Evolutionary conservation across 1,140 invertebrate species (phyloP).

Genomic region (Drosophila novamexicana): DNA sequence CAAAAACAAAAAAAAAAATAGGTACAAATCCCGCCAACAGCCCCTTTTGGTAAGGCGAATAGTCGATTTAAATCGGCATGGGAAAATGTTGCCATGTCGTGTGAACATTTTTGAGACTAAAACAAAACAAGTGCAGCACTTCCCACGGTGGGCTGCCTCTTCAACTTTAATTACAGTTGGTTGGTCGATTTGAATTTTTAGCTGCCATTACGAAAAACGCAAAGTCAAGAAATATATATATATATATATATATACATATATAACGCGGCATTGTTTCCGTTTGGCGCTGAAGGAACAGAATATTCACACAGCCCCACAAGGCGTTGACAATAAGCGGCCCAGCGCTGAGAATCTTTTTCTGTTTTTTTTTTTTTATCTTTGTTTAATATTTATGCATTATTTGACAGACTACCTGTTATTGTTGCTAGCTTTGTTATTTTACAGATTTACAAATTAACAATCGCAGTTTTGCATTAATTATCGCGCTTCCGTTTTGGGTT

Average conservation of each 20-base stretch:
- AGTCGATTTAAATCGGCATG: slow-evolving; percentile 68
- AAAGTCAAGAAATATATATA: slow-evolving; percentile 62
- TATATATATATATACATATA: slow-evolving; percentile 26
- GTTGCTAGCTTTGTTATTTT: slow-evolving; percentile 40
- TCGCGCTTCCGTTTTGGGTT: slow-evolving; percentile 61
- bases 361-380: slow-evolving; percentile 51
- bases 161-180: slow-evolving; percentile 78
- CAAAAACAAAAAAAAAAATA: neutral
- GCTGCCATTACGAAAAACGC: slow-evolving; percentile 62
- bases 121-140: slow-evolving; percentile 77
- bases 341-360: slow-evolving; percentile 56
- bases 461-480: slow-evolving; percentile 78
- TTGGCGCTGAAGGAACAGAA: slow-evolving; percentile 64
- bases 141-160: slow-evolving; percentile 66
- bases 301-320: slow-evolving; percentile 79
- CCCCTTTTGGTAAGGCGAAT: neutral
- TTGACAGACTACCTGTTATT: slow-evolving; percentile 29
- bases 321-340: slow-evolving; percentile 30
- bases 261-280: slow-evolving; percentile 73
- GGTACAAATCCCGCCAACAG: neutral
- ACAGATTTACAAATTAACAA: slow-evolving; percentile 79
- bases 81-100: slow-evolving; percentile 69
- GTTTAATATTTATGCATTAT: slow-evolving; percentile 77
- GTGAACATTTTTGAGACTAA: slow-evolving; percentile 59
- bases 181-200: slow-evolving; percentile 60